These are phyloP conservation scores for Rhinichthys klamathensis DNA, from an alignment of 2,113 vertebrate species.

Conservation along the genomic window DNA sequence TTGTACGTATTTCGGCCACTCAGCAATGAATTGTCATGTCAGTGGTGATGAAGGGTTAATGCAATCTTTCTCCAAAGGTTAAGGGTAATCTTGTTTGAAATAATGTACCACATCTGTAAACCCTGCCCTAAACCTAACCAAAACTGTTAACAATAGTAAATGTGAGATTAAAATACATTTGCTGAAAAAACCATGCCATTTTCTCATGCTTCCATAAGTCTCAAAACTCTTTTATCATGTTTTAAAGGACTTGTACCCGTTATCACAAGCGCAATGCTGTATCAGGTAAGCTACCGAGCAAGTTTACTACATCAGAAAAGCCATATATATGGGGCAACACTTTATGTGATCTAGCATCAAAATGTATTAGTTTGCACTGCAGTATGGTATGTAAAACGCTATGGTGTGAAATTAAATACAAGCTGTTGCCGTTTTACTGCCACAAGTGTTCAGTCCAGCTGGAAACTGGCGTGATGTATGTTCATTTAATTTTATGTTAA, in stretches of 20 bases:
- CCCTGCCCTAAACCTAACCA: background rate
- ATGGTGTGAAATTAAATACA: background rate
- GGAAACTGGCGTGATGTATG: too few relatives aligned
- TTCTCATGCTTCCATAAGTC: background rate
- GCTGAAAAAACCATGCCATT: background rate
- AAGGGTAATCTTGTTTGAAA: too few relatives aligned
- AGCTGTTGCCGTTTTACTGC: too few relatives aligned
- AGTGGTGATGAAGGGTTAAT: background rate
- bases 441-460: too few relatives aligned
- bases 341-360: background rate
- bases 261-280: background rate
- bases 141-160: background rate
- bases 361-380: background rate
- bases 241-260: background rate
- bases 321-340: background rate
- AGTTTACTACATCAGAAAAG: background rate
- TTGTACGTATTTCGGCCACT: background rate
- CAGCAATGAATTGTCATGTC: background rate
- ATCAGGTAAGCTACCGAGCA: background rate
- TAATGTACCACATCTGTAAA: too few relatives aligned
- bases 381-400: background rate
- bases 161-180: background rate
- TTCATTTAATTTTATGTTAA: too few relatives aligned
- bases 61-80: too few relatives aligned
- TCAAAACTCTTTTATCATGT: background rate